Percentiles rank a stretch among this genome's conserved stretches.
Conservation (phyloP, 2,797 vertebrate genomes). For the Mastacembelus armatus region DNA sequence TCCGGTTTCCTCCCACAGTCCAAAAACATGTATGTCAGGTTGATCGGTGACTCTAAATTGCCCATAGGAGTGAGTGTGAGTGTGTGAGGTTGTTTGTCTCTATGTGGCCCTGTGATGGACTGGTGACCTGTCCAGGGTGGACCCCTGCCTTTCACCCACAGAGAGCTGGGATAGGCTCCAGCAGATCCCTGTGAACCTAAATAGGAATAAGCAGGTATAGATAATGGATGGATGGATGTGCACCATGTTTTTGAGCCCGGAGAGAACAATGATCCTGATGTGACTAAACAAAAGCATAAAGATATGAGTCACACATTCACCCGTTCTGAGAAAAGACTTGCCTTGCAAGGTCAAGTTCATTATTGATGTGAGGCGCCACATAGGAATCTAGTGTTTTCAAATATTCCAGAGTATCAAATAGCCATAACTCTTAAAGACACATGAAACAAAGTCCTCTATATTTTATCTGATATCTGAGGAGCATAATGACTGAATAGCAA, state of each 20-base stretch:
- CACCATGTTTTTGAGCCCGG: not conserved
- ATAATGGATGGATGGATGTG: too few relatives aligned
- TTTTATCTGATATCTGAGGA: slow-evolving; percentile 59
- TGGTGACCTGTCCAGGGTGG: too few relatives aligned
- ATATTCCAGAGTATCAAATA: slow-evolving; percentile 49
- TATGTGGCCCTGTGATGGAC: too few relatives aligned
- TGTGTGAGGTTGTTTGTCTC: too few relatives aligned
- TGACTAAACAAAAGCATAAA: slow-evolving; percentile 28
- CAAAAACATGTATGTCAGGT: too few relatives aligned
- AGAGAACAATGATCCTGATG: slow-evolving; percentile 14
- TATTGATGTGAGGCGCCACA: slow-evolving; percentile 29
- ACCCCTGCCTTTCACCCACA: too few relatives aligned
- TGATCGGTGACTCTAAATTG: too few relatives aligned
- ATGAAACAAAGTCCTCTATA: slow-evolving; percentile 61
- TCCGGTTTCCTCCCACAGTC: too few relatives aligned
- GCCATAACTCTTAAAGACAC: slow-evolving; percentile 54
- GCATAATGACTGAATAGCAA: slow-evolving; percentile 58
- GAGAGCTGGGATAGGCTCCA: too few relatives aligned
- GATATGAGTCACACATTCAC: slow-evolving; percentile 9
- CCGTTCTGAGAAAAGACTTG: slow-evolving; percentile 21
- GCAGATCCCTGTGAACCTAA: too few relatives aligned
- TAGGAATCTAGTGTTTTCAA: slow-evolving; percentile 44
- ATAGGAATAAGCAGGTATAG: too few relatives aligned
- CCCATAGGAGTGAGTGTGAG: too few relatives aligned
- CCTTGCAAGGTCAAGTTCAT: slow-evolving; percentile 50